These are phyloP conservation scores for Zapornia atra DNA, from an alignment of 2,113 vertebrate species.

Conservation along the genomic window DNA sequence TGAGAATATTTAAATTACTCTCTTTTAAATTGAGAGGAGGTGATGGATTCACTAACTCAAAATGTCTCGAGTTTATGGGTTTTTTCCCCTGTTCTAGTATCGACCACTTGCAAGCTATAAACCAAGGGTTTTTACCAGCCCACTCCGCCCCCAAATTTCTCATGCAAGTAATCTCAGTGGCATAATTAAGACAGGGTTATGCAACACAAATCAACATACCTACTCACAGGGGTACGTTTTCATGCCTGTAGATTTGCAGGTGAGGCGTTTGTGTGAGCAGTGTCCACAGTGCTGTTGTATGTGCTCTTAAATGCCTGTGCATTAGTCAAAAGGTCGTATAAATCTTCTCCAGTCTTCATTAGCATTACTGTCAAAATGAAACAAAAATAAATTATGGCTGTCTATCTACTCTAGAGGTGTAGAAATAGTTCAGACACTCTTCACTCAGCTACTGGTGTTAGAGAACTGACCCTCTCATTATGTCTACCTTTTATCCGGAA, in stretches of 20 bases:
- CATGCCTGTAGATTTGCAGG: not conserved
- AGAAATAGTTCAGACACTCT: not conserved
- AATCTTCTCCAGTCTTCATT: not conserved
- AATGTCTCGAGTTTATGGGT: not conserved
- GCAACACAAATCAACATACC: not conserved
- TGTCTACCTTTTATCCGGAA: not conserved
- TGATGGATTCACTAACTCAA: not conserved
- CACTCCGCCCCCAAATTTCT: not conserved
- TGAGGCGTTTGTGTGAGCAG: not conserved
- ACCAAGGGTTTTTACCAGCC: not conserved
- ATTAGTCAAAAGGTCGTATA: not conserved
- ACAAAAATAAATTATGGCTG: not conserved
- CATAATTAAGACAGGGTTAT: conserved; percentile 24
- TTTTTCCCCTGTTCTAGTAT: not conserved
- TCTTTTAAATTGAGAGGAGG: not conserved
- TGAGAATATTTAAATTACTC: conserved; percentile 32
- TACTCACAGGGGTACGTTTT: not conserved
- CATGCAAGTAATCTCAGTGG: not conserved
- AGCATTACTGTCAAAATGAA: not conserved
- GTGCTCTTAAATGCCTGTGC: not conserved
- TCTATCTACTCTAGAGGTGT: not conserved
- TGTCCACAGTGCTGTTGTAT: not conserved
- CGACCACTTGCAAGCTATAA: not conserved
- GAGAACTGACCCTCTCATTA: not conserved
- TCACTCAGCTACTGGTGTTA: not conserved